Conservation (phyloP, 1,140 invertebrate species). For the Cotesia chilonis region DNA sequence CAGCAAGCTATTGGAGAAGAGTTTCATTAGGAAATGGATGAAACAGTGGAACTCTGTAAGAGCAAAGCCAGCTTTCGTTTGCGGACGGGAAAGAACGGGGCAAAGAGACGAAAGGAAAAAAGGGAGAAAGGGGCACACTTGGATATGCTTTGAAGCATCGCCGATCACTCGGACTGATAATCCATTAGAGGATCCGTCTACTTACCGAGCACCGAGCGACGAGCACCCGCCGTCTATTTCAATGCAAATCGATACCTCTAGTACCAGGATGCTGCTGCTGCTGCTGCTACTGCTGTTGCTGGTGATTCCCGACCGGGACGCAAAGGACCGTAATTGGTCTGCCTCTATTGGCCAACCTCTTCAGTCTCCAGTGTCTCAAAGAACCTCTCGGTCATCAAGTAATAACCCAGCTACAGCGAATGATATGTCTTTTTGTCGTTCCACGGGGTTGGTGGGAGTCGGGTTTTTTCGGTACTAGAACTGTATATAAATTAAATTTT, state of each 20-base stretch:
- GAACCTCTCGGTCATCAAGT: conserved; percentile 66
- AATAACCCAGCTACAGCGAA: neutral
- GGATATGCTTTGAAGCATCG: conserved; percentile 59
- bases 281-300: no score
- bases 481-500: no score
- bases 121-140: neutral
- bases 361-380: conserved; percentile 64
- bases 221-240: conserved; percentile 62
- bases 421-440: neutral
- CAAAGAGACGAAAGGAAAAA: neutral
- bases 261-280: no score
- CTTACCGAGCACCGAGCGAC: conserved; percentile 56
- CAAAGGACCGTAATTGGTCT: conserved; percentile 65
- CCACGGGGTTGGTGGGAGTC: neutral
- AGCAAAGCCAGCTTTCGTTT: conserved; percentile 42
- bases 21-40: conserved; percentile 66
- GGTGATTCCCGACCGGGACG: conserved; percentile 49
- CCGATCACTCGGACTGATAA: conserved; percentile 66
- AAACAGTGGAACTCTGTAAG: conserved; percentile 61
- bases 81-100: neutral
- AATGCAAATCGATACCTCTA: conserved; percentile 64
- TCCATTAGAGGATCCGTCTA: conserved; percentile 66
- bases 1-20: no score
- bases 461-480: neutral
- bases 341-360: conserved; percentile 58